Percentiles rank a stretch among this genome's conserved stretches.
These are phyloP conservation scores for Lepidurus couesii DNA, from an alignment of 1,140 invertebrate species.

Conservation along the genomic window DNA sequence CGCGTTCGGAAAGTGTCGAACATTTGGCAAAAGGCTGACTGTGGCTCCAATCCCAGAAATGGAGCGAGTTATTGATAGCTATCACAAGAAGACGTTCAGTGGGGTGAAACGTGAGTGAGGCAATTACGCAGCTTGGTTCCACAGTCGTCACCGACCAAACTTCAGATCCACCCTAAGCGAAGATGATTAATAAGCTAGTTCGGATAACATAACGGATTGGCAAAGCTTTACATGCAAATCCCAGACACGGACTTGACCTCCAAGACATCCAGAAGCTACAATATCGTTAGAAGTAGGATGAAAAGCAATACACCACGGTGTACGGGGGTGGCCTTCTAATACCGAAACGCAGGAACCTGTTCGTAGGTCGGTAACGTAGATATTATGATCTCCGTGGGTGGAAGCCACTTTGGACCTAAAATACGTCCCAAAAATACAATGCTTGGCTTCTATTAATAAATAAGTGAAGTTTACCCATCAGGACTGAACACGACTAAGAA, in stretches of 20 bases:
- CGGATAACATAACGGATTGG: neutral
- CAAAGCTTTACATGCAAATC: constrained; percentile 68
- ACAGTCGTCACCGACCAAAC: constrained; percentile 58
- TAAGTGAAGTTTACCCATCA: constrained; percentile 58
- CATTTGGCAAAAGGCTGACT: constrained; percentile 67
- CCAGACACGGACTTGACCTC: constrained; percentile 85
- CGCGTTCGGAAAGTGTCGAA: constrained; percentile 60
- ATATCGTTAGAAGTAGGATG: constrained; percentile 78
- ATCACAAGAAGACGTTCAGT: constrained; percentile 73
- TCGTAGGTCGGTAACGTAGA: constrained; percentile 77
- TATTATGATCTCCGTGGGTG: constrained; percentile 84
- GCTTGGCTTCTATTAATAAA: neutral
- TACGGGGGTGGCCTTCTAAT: constrained; percentile 76
- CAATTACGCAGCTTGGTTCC: constrained; percentile 64
- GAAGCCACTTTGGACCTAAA: constrained; percentile 74
- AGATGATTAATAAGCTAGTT: constrained; percentile 33
- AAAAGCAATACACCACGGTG: constrained; percentile 85
- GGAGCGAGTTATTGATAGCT: constrained; percentile 74
- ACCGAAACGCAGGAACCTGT: constrained; percentile 73
- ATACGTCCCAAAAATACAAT: constrained; percentile 31
- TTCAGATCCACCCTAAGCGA: constrained; percentile 70
- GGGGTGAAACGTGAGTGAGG: constrained; percentile 81
- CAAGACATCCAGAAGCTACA: constrained; percentile 79
- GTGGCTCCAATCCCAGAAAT: constrained; percentile 85
- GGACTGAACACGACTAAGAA: constrained; percentile 81